Conservation (phyloP, 2,797 vertebrate species). For the Squalus acanthias region DNA sequence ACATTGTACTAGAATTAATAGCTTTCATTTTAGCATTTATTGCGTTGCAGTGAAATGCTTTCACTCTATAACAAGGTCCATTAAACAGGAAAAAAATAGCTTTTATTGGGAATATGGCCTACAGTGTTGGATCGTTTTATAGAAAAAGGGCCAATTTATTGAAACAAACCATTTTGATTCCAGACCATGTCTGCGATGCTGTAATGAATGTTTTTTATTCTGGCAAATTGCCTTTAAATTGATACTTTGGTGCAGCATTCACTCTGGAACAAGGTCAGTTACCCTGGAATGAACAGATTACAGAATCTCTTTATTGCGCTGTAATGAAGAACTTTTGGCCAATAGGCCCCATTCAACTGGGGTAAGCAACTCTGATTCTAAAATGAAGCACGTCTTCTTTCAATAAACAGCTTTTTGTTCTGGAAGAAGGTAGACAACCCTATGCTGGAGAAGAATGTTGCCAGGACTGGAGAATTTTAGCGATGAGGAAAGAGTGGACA, state of each 20-base stretch:
- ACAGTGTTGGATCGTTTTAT: slow-evolving; percentile 4
- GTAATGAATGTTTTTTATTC: neutral
- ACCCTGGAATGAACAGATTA: neutral
- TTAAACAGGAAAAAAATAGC: slow-evolving; percentile 34
- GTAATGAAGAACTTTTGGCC: neutral
- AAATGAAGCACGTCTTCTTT: neutral
- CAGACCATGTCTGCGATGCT: neutral
- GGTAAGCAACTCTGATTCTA: too few species aligned
- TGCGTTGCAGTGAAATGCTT: slow-evolving; percentile 28
- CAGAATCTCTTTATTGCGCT: neutral
- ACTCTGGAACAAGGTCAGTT: neutral
- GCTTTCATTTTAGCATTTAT: slow-evolving; percentile 33
- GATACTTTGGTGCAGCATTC: neutral
- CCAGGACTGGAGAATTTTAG: too few species aligned
- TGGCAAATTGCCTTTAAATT: neutral
- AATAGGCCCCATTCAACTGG: neutral
- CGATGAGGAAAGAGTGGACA: too few species aligned
- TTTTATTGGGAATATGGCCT: slow-evolving; percentile 33
- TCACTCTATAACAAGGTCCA: slow-evolving; percentile 36
- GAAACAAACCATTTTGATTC: slow-evolving; percentile 21
- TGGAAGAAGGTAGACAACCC: neutral
- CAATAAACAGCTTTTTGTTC: neutral
- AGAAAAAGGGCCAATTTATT: slow-evolving; percentile 34
- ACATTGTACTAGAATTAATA: slow-evolving; percentile 34
- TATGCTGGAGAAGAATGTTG: neutral